Percentiles rank a stretch among this genome's conserved stretches.
phyloP scores from a whole-genome alignment of 2,888 invertebrate species.

The Endotricha flammealis region DNA sequence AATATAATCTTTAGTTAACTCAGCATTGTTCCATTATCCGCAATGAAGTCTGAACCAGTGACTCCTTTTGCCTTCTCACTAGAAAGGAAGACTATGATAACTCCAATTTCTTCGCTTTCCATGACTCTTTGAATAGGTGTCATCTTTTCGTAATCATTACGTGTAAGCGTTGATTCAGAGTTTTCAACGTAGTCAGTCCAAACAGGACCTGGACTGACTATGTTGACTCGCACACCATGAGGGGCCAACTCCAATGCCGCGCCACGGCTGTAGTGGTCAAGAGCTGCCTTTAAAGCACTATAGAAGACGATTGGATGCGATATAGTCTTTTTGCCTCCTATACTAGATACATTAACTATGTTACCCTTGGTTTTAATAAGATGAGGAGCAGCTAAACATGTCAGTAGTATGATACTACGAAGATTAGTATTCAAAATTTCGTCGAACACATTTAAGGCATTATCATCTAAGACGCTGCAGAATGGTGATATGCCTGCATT shows the following conservation, averaged over 20 bases:
- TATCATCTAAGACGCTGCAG: not conserved
- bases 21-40: slow-evolving; percentile 13
- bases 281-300: slow-evolving; percentile 29
- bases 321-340: slow-evolving; percentile 7
- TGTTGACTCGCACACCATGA: slow-evolving; percentile 83
- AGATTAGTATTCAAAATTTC: slow-evolving; percentile 29
- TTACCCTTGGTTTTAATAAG: slow-evolving; percentile 32
- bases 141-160: not conserved
- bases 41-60: slow-evolving; percentile 27
- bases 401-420: slow-evolving; percentile 24
- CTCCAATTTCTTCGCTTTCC: slow-evolving; percentile 25
- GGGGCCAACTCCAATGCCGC: slow-evolving; percentile 81
- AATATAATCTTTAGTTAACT: no score
- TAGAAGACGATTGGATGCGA: not conserved
- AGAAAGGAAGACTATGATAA: slow-evolving; percentile 29
- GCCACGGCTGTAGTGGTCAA: slow-evolving; percentile 32
- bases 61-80: slow-evolving; percentile 33
- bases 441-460: slow-evolving; percentile 23
- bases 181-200: slow-evolving; percentile 58
- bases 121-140: slow-evolving; percentile 26
- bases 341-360: slow-evolving; percentile 32
- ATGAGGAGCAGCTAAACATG: slow-evolving; percentile 26
- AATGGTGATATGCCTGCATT: slow-evolving; percentile 27
- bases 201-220: slow-evolving; percentile 30
- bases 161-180: not conserved